Evolutionary conservation across 2,797 vertebrate genomes (phyloP).

Genomic region (Dendrocincla tyrannina): DNA sequence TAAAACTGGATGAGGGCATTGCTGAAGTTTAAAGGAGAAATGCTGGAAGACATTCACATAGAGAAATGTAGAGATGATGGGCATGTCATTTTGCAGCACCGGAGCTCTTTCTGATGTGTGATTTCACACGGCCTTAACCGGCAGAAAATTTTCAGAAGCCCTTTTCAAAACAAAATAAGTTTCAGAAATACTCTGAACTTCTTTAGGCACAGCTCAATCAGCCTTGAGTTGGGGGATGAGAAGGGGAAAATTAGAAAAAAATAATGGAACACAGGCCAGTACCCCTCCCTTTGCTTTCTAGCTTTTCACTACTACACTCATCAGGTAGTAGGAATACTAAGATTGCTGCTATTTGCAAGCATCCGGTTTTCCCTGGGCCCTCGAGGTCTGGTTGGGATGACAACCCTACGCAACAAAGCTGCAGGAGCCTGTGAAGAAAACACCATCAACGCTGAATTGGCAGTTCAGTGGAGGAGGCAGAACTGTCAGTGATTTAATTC

Average conservation of each 20-base stretch:
- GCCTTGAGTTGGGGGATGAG: background rate
- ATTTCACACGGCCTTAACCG: background rate
- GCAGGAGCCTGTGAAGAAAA: background rate
- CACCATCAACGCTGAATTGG: background rate
- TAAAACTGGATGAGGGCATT: background rate
- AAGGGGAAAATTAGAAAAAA: background rate
- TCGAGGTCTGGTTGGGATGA: background rate
- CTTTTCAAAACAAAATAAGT: background rate
- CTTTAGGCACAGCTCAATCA: background rate
- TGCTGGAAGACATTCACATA: background rate
- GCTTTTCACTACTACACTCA: background rate
- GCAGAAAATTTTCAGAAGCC: background rate
- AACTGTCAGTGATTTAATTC: background rate
- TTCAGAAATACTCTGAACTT: background rate
- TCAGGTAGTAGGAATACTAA: background rate
- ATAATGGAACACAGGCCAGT: background rate
- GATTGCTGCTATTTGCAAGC: background rate
- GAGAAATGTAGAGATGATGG: background rate
- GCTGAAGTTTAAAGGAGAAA: conserved; percentile 4
- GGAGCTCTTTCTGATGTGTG: background rate
- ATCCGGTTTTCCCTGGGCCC: background rate
- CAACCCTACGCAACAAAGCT: background rate
- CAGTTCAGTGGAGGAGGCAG: background rate
- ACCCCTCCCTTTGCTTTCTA: background rate
- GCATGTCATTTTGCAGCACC: background rate